These are phyloP conservation scores for Pseudoips prasinana DNA, from an alignment of 2,888 invertebrate genomes.

Conservation along the genomic window DNA sequence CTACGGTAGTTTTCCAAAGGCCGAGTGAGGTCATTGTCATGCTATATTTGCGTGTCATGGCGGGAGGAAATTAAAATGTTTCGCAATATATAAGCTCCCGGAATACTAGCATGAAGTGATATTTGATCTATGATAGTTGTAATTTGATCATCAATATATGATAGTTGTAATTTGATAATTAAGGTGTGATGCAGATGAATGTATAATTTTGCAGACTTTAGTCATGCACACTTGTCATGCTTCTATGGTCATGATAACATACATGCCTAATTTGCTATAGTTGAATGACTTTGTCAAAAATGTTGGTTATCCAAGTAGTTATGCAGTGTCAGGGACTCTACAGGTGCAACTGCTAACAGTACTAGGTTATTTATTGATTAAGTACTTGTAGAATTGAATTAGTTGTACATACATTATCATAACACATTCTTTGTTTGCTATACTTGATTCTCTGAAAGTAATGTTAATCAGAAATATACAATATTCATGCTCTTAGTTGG, in stretches of 20 bases:
- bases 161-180: constrained; percentile 12
- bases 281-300: constrained; percentile 8
- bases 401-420: constrained; percentile 3
- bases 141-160: constrained; percentile 9
- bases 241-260: constrained; percentile 30
- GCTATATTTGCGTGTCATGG: constrained; percentile 64
- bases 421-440: no score
- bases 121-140: constrained; percentile 10
- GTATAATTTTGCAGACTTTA: constrained; percentile 5
- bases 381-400: constrained; percentile 22
- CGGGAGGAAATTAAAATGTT: constrained; percentile 50
- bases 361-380: constrained; percentile 21
- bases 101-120: constrained; percentile 10
- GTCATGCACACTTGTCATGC: constrained; percentile 31
- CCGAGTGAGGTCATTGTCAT: constrained; percentile 64
- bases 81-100: constrained; percentile 30
- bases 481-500: no score
- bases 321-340: constrained; percentile 15
- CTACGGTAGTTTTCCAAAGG: constrained; percentile 49
- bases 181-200: not conserved
- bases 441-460: no score
- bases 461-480: no score
- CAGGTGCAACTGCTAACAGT: not conserved
- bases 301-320: constrained; percentile 24
- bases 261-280: constrained; percentile 29